Conservation (phyloP, 2,888 invertebrate genomes). For the Lasioglossum lativentre region DNA sequence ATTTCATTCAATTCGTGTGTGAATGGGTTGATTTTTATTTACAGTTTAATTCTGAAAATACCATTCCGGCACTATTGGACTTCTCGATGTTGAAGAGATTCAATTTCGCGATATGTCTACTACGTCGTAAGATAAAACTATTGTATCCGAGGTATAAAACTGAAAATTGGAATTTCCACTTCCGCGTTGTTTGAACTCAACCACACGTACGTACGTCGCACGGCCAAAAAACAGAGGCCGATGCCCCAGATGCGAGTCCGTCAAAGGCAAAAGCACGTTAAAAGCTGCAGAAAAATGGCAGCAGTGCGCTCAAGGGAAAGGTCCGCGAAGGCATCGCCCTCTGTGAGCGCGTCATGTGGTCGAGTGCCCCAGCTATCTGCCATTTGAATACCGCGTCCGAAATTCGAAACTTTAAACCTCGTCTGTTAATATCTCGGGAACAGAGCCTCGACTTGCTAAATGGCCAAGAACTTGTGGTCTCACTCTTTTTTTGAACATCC, state of each 20-base stretch:
- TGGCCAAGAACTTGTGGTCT: neutral
- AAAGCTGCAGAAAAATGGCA: conserved; percentile 4
- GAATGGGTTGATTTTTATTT: neutral
- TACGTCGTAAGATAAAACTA: neutral
- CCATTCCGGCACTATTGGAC: neutral
- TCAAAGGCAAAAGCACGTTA: neutral
- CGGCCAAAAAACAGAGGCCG: neutral
- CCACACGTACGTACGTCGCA: neutral
- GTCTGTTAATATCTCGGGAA: neutral
- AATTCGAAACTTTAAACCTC: neutral
- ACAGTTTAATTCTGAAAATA: neutral
- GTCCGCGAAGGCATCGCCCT: neutral
- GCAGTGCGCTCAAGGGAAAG: neutral
- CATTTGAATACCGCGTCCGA: neutral
- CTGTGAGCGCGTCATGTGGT: neutral
- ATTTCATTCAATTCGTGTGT: neutral
- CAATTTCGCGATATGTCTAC: neutral
- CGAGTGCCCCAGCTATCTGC: neutral
- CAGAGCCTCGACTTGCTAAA: neutral
- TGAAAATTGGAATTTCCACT: neutral
- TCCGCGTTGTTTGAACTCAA: neutral
- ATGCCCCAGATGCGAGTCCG: neutral
- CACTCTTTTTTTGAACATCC: neutral
- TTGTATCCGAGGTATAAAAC: neutral
- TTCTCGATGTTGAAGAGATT: neutral